phyloP scores from a whole-genome alignment of 2,797 vertebrate genomes.

The Neosilurus mollespiculum region DNA sequence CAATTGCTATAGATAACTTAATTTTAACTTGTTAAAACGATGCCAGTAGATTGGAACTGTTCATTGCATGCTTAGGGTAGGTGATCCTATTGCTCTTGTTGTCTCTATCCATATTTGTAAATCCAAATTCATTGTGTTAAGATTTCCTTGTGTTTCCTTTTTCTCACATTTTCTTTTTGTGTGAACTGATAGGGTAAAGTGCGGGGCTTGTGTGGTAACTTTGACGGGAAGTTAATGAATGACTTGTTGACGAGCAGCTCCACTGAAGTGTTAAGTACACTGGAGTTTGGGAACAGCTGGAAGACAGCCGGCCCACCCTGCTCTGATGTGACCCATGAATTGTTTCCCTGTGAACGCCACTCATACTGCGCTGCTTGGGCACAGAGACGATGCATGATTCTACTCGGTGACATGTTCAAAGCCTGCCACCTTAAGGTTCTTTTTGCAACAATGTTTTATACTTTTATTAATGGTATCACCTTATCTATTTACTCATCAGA shows the following conservation, averaged over 20 bases:
- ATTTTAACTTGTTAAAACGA: not conserved
- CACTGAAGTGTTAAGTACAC: constrained; percentile 53
- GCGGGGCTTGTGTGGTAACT: constrained; percentile 76
- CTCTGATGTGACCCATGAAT: constrained; percentile 69
- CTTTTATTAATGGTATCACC: not conserved
- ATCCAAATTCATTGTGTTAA: not conserved
- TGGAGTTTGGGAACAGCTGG: constrained; percentile 79
- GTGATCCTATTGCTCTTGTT: not conserved
- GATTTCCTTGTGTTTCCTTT: not conserved
- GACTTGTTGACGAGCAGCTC: constrained; percentile 67
- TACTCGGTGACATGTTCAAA: constrained; percentile 72
- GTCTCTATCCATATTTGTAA: not conserved
- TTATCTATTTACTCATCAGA: no score
- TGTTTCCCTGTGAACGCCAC: constrained; percentile 78
- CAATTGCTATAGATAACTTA: not conserved
- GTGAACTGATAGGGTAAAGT: constrained; percentile 63
- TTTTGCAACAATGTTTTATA: not conserved
- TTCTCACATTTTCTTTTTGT: not conserved
- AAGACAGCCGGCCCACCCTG: constrained; percentile 72
- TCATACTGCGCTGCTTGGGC: constrained; percentile 82
- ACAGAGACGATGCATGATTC: constrained; percentile 76
- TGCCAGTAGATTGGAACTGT: not conserved
- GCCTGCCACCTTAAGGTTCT: constrained; percentile 79
- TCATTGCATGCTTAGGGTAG: not conserved
- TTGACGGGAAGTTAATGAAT: constrained; percentile 71